Evolutionary conservation across 2,113 vertebrate genomes (phyloP).

Genomic region (Talpa occidentalis): DNA sequence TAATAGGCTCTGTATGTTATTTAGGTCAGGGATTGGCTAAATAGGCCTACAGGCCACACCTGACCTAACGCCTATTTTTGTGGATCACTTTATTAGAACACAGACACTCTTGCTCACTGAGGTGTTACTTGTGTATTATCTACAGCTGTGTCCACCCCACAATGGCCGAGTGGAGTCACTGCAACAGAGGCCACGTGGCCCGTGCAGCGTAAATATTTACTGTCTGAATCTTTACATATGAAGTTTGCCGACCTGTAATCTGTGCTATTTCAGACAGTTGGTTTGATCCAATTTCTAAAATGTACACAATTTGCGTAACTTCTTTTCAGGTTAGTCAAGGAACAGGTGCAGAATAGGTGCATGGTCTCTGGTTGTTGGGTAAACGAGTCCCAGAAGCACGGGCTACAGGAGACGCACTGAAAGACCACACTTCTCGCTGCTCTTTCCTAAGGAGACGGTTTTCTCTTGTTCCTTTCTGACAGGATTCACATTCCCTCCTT

Average conservation of each 20-base stretch:
- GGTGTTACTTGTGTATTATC: background rate
- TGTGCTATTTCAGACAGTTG: background rate
- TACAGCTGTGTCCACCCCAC: background rate
- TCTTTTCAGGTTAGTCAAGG: background rate
- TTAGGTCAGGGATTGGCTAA: background rate
- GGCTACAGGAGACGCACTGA: background rate
- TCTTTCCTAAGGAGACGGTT: background rate
- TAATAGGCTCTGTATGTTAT: background rate
- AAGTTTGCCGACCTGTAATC: slow-evolving; percentile 9
- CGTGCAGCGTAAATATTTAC: background rate
- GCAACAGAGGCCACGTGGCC: background rate
- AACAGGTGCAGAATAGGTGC: background rate
- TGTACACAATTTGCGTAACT: background rate
- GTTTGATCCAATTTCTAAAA: slow-evolving; percentile 36
- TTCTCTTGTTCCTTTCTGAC: background rate
- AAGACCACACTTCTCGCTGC: background rate
- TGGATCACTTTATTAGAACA: background rate
- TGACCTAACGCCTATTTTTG: background rate
- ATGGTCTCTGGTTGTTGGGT: background rate
- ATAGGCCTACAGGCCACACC: background rate
- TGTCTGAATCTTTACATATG: background rate
- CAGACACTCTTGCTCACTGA: background rate
- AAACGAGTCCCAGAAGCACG: background rate
- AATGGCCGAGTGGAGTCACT: background rate
- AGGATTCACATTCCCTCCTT: background rate